Evolutionary conservation across 1,140 invertebrate species (phyloP), one percentile per base, ranked within the genome.

Genomic region (Polypedilum vanderplanki): DNA sequence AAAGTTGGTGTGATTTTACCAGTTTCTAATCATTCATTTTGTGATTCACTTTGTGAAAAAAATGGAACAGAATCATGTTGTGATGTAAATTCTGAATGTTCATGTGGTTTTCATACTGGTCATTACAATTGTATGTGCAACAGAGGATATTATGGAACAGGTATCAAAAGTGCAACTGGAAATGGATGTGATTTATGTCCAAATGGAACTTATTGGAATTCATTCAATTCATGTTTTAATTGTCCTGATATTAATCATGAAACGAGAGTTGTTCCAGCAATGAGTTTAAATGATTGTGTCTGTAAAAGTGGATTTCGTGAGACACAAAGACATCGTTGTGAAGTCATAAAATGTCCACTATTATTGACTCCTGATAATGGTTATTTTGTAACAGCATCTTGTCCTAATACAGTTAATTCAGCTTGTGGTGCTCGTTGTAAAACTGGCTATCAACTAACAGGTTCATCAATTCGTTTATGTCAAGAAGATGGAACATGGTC

Each of bases 361-460:
- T 77, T 91, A 41, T 78, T 78, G 40, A 83, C 87, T 0, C 90
- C 90, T 0, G 82, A 86, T 57, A 87, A 90, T 79, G 90, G 90
- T 4, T 90, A 89, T 79, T 88, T 91, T 77, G 88, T 91, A 0
- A 84, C 83, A 24, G 81, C 78, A 41, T 80, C 81, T 15, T 92
- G 90, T 79, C 86, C 83, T 73, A 89, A 87, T 77, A 88, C 89
- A 1, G 85, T 90, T 46, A 89, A 91, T 79, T 89, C 88, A 40
- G 90, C 89, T 0, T 92, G 90, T 81, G 90, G 89, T 1, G 81
- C 90, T 41, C 83, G 88, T 64, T 92, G 90, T 79, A 84, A 86
- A 75, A 85, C 89, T 20, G 90, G 90, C 0, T 91, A 88, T 78
- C 85, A 85, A 75, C 81, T 91, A 0, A 80, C 81, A 9, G 90